Base-by-base conservation (phyloP, 2,888 invertebrate genomes). In the Melanophora roralis region DNA sequence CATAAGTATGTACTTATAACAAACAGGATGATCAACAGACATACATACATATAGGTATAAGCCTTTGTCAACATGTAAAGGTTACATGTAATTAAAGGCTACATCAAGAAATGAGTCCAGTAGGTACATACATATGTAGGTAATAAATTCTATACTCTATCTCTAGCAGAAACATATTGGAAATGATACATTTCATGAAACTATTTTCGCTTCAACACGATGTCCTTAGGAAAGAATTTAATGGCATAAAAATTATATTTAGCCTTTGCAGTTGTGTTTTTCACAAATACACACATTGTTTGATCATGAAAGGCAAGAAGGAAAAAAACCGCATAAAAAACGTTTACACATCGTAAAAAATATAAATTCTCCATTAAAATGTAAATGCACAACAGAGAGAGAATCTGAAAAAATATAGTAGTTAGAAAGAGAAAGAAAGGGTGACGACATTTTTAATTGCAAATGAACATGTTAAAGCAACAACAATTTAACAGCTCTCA, bases 401-500 rank as follows among this genome's bases (percentile, higher is more conserved):
- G n/a, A 23, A 4, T 27, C 3, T 9, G 1, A 19, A 23, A 0
- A 45, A 32, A 47, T 1, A 23, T 9, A n/a, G 11, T 34, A 4
- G 32, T 8, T n/a, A 2, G n/a, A 59, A 19, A 53, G 64, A 64
- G 78, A 77, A 51, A 64, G 81, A 47, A 72, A 69, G 67, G 86
- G 87, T 87, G 88, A 88, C 88, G 88, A 88, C 88, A 88, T 88
- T 88, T 88, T 88, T 88, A 88, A 88, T 88, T 88, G 87, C 86
- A 85, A 86, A 87, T 85, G 86, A 87, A 86, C 87, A 55, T 57
- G 86, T 82, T 32, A 65, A 59, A 64, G 49, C 78, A 59, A 74
- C 71, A 72, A 67, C 27, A 59, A 65, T 14, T 34, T 40, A 59
- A 59, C 38, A 59, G 32, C 47, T 27, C 9, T 0, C 59, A 59